Conservation (phyloP, 1,140 invertebrate genomes). For the Ylistrum balloti region DNA sequence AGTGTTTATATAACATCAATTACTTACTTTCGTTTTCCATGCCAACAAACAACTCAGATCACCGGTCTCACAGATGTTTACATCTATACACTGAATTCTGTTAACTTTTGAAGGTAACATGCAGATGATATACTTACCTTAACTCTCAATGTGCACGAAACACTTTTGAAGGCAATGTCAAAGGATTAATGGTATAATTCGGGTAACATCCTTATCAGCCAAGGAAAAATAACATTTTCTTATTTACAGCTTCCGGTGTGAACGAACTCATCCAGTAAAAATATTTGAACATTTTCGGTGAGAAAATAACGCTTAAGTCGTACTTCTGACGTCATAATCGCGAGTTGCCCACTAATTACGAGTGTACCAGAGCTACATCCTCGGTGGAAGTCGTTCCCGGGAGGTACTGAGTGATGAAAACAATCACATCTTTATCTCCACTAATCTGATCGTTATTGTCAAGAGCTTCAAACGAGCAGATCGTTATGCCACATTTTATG, state of each 20-base stretch:
- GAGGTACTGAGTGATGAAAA: not conserved
- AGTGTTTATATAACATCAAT: too few relatives aligned
- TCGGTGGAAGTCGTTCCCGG: not conserved
- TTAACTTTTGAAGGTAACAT: too few relatives aligned
- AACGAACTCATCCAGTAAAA: not conserved
- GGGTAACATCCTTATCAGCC: too few relatives aligned
- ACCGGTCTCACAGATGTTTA: too few relatives aligned
- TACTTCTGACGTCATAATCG: not conserved
- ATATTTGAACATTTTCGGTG: not conserved
- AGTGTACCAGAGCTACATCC: not conserved
- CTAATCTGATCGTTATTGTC: conserved; percentile 16
- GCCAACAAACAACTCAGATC: too few relatives aligned
- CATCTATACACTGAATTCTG: too few relatives aligned
- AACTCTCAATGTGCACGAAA: too few relatives aligned
- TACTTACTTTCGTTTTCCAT: too few relatives aligned
- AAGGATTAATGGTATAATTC: too few relatives aligned
- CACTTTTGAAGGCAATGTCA: too few relatives aligned
- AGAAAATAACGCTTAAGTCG: not conserved
- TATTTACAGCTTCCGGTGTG: not conserved
- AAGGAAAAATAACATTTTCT: too few relatives aligned
- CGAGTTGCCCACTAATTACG: not conserved
- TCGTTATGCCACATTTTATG: not conserved
- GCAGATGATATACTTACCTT: too few relatives aligned
- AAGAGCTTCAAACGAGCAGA: not conserved
- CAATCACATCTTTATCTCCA: not conserved